These are phyloP conservation scores for Hartigia nigra DNA, from an alignment of 2,888 invertebrate genomes.

Conservation along the genomic window DNA sequence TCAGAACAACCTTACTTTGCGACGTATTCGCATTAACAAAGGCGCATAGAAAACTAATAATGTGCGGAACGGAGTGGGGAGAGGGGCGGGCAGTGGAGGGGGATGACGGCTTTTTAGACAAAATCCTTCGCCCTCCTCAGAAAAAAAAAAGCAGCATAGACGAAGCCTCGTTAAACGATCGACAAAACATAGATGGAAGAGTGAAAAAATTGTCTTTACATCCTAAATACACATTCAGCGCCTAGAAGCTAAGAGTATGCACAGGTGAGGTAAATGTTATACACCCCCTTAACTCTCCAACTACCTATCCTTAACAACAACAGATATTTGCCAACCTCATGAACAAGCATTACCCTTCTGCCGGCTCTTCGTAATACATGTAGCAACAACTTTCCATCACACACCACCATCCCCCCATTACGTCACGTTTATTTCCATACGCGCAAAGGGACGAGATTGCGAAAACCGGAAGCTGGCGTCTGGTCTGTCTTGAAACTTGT, in stretches of 20 bases:
- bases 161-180: neutral
- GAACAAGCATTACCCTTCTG: neutral
- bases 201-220: neutral
- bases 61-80: too few species aligned
- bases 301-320: neutral
- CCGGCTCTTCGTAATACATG: neutral
- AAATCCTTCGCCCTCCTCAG: too few species aligned
- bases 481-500: neutral
- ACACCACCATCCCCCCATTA: too few species aligned
- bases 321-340: neutral
- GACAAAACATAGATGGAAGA: neutral
- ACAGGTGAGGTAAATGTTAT: neutral
- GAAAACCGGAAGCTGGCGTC: constrained; percentile 4
- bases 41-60: neutral
- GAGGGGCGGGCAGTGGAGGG: too few species aligned
- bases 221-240: neutral
- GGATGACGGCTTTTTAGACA: too few species aligned
- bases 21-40: neutral
- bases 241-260: too few species aligned
- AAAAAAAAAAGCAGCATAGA: neutral
- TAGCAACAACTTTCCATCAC: neutral
- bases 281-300: too few species aligned
- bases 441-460: constrained; percentile 5
- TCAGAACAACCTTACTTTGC: neutral
- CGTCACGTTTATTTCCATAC: neutral